phyloP scores from a whole-genome alignment of 2,797 vertebrate genomes.

The Coccyzus lansbergi region DNA sequence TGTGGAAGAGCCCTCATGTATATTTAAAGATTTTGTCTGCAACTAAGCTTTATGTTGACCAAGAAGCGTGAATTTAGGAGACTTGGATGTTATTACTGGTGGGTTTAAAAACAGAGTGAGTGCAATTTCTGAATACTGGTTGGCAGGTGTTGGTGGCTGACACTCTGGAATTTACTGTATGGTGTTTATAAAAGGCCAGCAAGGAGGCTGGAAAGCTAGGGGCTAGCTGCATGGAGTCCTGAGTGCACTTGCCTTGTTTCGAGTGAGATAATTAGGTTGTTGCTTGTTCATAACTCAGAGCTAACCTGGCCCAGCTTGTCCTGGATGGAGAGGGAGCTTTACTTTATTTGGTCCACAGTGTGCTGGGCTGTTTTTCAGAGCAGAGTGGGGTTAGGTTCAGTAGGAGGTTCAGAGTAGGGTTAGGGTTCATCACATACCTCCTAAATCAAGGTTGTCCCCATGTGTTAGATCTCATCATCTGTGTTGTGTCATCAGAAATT shows the following conservation, averaged over 20 bases:
- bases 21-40: background rate
- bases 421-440: background rate
- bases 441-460: background rate
- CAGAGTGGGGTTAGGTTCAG: background rate
- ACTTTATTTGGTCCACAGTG: background rate
- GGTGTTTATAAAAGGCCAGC: background rate
- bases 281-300: background rate
- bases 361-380: background rate
- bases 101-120: conserved; percentile 11
- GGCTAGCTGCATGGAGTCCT: background rate
- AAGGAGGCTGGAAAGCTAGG: background rate
- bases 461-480: background rate
- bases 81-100: background rate
- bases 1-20: background rate
- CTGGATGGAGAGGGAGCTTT: background rate
- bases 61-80: background rate
- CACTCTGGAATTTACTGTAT: background rate
- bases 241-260: background rate
- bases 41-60: background rate
- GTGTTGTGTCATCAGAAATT: background rate
- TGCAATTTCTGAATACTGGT: background rate
- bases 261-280: background rate
- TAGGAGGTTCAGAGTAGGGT: background rate
- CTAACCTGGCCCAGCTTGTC: background rate
- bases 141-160: background rate